These are phyloP conservation scores for Lepidostoma basale DNA, from an alignment of 1,140 invertebrate species.

Conservation along the genomic window DNA sequence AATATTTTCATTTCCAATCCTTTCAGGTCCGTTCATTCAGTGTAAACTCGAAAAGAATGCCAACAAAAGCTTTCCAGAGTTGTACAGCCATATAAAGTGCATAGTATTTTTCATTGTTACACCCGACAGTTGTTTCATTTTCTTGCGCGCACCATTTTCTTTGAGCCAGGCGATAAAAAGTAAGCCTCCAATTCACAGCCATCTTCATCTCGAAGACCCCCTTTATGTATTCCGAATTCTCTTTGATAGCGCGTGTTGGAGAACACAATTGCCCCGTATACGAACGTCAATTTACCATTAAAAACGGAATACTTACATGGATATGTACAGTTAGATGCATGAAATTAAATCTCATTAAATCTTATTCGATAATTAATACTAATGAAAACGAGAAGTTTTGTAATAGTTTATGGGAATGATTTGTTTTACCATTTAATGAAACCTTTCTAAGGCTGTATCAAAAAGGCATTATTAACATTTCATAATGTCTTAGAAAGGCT, in stretches of 20 bases:
- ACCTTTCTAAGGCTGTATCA: too few species aligned
- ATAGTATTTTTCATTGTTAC: slow-evolving; percentile 37
- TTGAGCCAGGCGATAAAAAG: slow-evolving; percentile 31
- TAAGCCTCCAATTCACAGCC: slow-evolving; percentile 39
- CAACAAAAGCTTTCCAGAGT: slow-evolving; percentile 1
- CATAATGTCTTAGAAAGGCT: too few species aligned
- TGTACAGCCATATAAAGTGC: slow-evolving; percentile 14
- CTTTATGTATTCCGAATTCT: slow-evolving; percentile 15
- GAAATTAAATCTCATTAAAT: too few species aligned
- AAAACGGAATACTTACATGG: too few species aligned
- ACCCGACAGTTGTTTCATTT: slow-evolving; percentile 32
- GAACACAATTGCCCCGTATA: slow-evolving; percentile 3
- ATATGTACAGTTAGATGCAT: too few species aligned
- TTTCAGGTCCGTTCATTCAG: not conserved
- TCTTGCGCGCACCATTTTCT: slow-evolving; percentile 20
- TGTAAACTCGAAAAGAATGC: slow-evolving; percentile 1
- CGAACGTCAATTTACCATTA: too few species aligned
- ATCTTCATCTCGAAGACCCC: slow-evolving; percentile 30
- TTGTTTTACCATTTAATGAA: too few species aligned
- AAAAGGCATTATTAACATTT: too few species aligned
- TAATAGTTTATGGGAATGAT: too few species aligned
- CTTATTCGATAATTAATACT: too few species aligned
- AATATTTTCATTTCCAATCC: not conserved
- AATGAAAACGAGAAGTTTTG: too few species aligned
- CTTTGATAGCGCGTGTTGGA: slow-evolving; percentile 2